Evolutionary conservation across 2,888 invertebrate species (phyloP).

Genomic region (Pomacea canaliculata): DNA sequence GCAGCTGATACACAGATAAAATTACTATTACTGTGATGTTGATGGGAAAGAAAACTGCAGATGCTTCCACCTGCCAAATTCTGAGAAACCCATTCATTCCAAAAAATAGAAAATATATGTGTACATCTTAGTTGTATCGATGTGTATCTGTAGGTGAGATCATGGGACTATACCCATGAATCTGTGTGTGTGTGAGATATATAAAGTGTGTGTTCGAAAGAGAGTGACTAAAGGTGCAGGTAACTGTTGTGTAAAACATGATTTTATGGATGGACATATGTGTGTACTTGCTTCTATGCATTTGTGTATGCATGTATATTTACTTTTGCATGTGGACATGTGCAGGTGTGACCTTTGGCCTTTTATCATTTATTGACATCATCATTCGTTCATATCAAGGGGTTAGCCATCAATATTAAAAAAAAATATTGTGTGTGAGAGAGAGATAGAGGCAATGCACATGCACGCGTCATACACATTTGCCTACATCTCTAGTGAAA

Average conservation of each 20-base stretch:
- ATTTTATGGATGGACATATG: neutral
- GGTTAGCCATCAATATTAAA: neutral
- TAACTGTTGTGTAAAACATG: no score
- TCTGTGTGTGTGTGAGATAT: neutral
- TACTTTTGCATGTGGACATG: neutral
- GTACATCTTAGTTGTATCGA: neutral
- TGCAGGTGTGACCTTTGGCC: neutral
- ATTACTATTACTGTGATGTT: no score
- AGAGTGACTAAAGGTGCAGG: no score
- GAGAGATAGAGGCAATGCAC: neutral
- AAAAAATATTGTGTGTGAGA: neutral
- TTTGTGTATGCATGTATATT: conserved; percentile 1
- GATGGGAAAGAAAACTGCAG: no score
- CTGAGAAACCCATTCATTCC: no score
- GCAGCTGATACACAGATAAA: no score
- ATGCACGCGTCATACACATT: no score
- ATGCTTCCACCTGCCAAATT: no score
- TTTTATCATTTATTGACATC: no score
- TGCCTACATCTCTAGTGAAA: no score
- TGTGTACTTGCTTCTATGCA: neutral
- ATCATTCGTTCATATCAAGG: neutral
- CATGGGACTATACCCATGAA: no score
- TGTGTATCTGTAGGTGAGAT: neutral
- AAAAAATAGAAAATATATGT: no score
- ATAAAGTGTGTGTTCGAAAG: neutral